phyloP scores from a whole-genome alignment of 2,113 vertebrate species.

The Theropithecus gelada region DNA sequence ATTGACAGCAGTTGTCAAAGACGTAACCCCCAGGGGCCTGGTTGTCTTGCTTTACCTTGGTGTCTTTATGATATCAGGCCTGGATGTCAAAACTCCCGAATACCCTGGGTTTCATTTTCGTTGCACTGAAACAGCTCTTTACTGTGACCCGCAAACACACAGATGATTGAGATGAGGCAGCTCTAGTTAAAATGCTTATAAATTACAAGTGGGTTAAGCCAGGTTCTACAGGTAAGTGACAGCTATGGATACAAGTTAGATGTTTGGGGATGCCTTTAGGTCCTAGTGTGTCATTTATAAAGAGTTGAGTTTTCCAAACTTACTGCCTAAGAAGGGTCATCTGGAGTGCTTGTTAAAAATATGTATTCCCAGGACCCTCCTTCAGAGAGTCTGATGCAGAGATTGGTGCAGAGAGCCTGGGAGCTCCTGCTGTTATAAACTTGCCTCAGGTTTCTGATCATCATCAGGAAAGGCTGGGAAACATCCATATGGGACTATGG shows the following conservation, averaged over 20 bases:
- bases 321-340: background rate
- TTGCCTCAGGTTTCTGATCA: background rate
- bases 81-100: background rate
- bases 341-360: background rate
- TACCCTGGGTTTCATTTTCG: background rate
- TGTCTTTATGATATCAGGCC: background rate
- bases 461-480: background rate
- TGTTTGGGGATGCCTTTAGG: background rate
- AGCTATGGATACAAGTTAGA: background rate
- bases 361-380: background rate
- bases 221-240: constrained; percentile 7
- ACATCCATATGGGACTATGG: fast-evolving
- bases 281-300: background rate
- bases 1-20: background rate
- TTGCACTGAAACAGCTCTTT: background rate
- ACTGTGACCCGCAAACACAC: background rate
- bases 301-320: background rate
- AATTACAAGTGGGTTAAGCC: background rate
- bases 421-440: background rate
- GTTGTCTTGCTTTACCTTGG: background rate
- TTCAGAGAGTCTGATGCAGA: background rate
- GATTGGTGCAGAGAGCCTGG: background rate
- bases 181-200: constrained; percentile 12
- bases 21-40: background rate
- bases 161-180: background rate